phyloP scores from a whole-genome alignment of 2,888 invertebrate genomes.

The Minunthozetes semirufus region DNA sequence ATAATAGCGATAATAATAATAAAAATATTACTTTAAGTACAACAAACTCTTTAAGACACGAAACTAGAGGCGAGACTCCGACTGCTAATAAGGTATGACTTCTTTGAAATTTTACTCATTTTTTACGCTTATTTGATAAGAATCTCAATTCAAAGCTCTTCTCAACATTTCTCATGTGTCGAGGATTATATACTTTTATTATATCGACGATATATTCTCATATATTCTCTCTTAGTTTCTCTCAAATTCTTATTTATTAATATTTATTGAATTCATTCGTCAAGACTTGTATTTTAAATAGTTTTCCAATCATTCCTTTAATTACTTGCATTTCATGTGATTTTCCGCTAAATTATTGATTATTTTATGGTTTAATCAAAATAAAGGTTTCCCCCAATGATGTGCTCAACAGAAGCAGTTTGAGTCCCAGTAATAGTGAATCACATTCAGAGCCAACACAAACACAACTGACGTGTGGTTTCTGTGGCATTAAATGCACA shows the following conservation, averaged over 20 bases:
- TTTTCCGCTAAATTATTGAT: no score
- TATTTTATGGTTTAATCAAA: not conserved
- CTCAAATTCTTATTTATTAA: no score
- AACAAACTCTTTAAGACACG: conserved; percentile 2
- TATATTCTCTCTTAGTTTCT: no score
- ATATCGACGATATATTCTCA: no score
- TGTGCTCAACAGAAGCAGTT: not conserved
- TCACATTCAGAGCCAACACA: not conserved
- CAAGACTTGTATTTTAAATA: no score
- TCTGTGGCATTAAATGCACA: conserved; percentile 33
- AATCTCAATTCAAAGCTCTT: no score
- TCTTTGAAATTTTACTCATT: not conserved
- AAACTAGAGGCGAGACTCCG: conserved; percentile 2
- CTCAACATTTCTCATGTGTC: no score
- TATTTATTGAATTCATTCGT: no score
- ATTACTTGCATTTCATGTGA: no score
- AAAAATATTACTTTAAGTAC: conserved; percentile 20
- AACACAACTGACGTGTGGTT: conserved; percentile 30
- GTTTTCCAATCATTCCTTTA: no score
- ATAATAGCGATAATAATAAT: conserved; percentile 21
- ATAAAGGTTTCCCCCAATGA: conserved; percentile 6
- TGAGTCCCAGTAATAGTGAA: not conserved
- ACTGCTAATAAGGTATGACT: conserved; percentile 25
- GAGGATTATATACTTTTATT: no score
- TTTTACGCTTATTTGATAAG: not conserved